Percentiles rank a stretch among this genome's conserved stretches.
These are phyloP conservation scores for Sinocyclocheilus grahami DNA, from an alignment of 2,113 vertebrate genomes.

Conservation along the genomic window DNA sequence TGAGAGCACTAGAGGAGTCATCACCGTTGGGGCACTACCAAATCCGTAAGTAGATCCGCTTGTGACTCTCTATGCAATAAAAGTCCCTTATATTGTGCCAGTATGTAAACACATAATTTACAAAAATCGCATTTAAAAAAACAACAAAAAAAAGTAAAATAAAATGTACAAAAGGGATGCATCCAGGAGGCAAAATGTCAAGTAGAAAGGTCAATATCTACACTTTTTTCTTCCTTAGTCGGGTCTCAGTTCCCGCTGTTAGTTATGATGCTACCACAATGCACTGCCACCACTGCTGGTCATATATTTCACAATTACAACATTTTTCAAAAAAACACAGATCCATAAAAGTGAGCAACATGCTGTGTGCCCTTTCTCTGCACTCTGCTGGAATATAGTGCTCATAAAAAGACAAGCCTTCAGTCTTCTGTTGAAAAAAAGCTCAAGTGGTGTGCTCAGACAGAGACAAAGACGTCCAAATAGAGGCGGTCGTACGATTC, in stretches of 20 bases:
- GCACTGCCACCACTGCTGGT: slow-evolving; percentile 39
- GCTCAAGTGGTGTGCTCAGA: slow-evolving; percentile 66
- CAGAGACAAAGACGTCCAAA: slow-evolving; percentile 94
- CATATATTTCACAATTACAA: slow-evolving; percentile 49
- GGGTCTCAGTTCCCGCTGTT: slow-evolving; percentile 9
- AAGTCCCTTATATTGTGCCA: slow-evolving; percentile 44
- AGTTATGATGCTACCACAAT: slow-evolving; percentile 43
- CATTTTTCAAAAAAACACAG: slow-evolving; percentile 19
- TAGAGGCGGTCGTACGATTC: slow-evolving; percentile 98
- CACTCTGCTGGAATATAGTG: slow-evolving; percentile 59
- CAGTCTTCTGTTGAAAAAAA: background rate
- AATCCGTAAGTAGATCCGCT: slow-evolving; percentile 41
- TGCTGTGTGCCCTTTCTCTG: slow-evolving; percentile 30
- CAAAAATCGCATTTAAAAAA: background rate
- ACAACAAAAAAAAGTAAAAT: background rate
- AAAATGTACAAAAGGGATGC: background rate
- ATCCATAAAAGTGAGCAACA: slow-evolving; percentile 44
- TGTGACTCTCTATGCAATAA: slow-evolving; percentile 50
- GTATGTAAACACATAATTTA: slow-evolving; percentile 30
- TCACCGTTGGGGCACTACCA: background rate
- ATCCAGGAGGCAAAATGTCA: slow-evolving; percentile 9
- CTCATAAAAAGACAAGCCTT: background rate
- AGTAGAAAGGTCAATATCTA: slow-evolving; percentile 10
- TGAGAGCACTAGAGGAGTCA: background rate
- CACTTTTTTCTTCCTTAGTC: background rate